Percentiles rank a stretch among this genome's conserved stretches.
Conservation (phyloP, 2,797 vertebrate species). For the Anomalospiza imberbis region DNA sequence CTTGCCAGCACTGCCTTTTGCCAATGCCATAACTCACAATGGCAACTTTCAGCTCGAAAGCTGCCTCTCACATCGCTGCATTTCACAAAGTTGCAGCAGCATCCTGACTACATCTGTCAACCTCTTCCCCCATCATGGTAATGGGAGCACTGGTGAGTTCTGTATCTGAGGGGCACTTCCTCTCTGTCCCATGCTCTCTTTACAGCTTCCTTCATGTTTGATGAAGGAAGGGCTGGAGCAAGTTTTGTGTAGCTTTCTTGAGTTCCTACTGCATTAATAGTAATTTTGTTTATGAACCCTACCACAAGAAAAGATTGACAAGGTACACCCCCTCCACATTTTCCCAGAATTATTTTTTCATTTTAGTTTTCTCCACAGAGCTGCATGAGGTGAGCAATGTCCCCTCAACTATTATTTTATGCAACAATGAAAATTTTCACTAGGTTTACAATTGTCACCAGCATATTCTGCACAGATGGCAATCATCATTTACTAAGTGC, state of each 20-base stretch:
- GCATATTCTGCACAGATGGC: neutral
- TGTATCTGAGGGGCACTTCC: neutral
- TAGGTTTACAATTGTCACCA: neutral
- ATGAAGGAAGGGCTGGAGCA: neutral
- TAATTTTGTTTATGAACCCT: neutral
- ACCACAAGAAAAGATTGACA: neutral
- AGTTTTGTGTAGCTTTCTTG: neutral
- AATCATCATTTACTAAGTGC: neutral
- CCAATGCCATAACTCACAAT: neutral
- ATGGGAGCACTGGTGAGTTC: neutral
- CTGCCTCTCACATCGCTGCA: neutral
- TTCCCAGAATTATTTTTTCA: neutral
- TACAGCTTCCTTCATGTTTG: neutral
- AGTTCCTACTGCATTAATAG: neutral
- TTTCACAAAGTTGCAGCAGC: neutral
- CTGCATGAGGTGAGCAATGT: neutral
- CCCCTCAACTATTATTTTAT: neutral
- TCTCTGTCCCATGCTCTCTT: neutral
- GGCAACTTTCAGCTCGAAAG: neutral
- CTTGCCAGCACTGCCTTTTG: neutral
- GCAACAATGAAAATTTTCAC: neutral
- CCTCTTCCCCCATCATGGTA: neutral
- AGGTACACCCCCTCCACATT: accelerated
- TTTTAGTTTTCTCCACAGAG: neutral
- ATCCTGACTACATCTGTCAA: accelerated